Evolutionary conservation across 2,888 invertebrate genomes (phyloP).

Genomic region (Erynnis tages): DNA sequence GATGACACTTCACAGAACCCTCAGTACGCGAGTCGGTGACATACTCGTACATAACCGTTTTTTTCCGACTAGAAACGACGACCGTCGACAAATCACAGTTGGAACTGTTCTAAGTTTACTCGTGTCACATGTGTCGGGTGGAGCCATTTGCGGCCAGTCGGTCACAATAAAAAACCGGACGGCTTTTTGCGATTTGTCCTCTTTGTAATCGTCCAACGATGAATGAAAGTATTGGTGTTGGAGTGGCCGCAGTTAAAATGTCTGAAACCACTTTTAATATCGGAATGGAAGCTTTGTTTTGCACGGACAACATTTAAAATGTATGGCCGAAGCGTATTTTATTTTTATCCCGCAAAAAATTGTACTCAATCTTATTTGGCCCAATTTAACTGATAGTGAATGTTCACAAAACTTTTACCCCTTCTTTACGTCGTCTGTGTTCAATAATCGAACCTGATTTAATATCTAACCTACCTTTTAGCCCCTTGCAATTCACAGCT

Average conservation of each 20-base stretch:
- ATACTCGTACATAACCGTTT: background rate
- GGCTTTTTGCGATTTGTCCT: conserved; percentile 17
- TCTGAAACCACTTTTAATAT: background rate
- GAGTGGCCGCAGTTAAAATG: background rate
- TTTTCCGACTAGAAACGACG: background rate
- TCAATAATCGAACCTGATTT: too few species aligned
- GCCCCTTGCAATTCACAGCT: too few species aligned
- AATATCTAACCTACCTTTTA: too few species aligned
- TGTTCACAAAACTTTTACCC: too few species aligned
- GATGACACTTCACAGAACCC: too few species aligned
- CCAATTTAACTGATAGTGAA: too few species aligned
- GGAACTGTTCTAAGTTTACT: conserved; percentile 33
- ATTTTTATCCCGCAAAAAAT: too few species aligned
- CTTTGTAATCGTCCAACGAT: conserved; percentile 12
- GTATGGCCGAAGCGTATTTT: too few species aligned
- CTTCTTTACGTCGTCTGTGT: too few species aligned
- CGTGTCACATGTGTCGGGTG: conserved; percentile 31
- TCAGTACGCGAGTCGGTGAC: too few species aligned
- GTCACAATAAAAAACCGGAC: conserved; percentile 26
- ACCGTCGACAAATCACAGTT: conserved; percentile 32
- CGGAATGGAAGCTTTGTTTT: conserved; percentile 1
- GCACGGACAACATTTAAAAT: background rate
- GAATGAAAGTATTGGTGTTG: conserved; percentile 18
- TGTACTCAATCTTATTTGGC: too few species aligned
- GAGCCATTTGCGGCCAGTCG: conserved; percentile 29